Percentiles rank a stretch among this genome's conserved stretches.
Conservation (phyloP, 2,888 invertebrate species). For the Synergus umbraculus region DNA sequence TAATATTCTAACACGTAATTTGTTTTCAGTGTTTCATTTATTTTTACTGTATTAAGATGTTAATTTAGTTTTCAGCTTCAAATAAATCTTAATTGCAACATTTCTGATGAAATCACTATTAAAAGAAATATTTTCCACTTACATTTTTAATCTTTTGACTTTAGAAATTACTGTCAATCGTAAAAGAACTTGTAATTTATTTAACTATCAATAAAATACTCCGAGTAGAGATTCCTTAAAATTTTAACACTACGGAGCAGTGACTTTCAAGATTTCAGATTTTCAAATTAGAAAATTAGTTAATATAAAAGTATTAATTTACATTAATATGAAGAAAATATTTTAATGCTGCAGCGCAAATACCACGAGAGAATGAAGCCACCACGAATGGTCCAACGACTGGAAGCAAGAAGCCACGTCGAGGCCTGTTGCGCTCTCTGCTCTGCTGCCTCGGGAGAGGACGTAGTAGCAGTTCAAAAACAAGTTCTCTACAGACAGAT, state of each 20-base stretch:
- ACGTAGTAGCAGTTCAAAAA: conserved; percentile 80
- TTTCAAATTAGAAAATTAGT: too few species aligned
- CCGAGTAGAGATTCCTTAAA: too few species aligned
- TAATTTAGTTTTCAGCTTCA: neutral
- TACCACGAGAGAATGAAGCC: conserved; percentile 80
- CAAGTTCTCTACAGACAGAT: conserved; percentile 74
- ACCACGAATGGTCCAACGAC: conserved; percentile 79
- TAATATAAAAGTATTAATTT: too few species aligned
- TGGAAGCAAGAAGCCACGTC: conserved; percentile 80
- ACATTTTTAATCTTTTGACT: neutral
- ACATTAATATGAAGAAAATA: neutral
- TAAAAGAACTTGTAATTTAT: too few species aligned
- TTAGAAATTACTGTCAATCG: too few species aligned
- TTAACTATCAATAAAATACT: too few species aligned
- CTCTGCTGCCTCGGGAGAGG: conserved; percentile 90
- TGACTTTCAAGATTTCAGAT: too few species aligned
- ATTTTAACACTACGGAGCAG: too few species aligned
- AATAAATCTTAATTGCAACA: neutral
- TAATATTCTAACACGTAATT: conserved; percentile 15
- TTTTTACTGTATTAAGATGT: neutral
- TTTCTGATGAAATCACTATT: neutral
- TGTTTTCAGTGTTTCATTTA: neutral
- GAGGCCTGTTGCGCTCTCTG: conserved; percentile 91
- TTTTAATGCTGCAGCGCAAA: conserved; percentile 75
- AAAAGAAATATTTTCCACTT: neutral